Base-by-base conservation (phyloP, 2,113 vertebrate species). In the Nothoprocta pentlandii region DNA sequence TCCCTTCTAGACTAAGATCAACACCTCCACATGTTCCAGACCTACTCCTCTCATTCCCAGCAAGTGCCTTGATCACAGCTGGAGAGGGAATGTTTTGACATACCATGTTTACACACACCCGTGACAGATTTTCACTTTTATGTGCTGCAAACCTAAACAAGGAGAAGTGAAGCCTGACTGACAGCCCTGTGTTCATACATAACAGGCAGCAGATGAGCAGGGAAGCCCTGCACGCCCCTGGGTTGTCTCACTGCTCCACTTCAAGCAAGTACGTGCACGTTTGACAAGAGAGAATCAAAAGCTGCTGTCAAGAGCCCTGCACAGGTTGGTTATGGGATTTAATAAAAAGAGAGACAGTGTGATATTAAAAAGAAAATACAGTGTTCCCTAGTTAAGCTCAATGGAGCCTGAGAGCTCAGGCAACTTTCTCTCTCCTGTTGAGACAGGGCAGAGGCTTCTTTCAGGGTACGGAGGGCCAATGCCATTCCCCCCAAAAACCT, bases 201-300 rank as follows among this genome's bases (percentile, higher is more conserved):
- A 95, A 86, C 53, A 88, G 75, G 66, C 80, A 94, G 80, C 56
- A 94, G 82, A 90, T 14, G 64, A 90, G 81, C 41, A 91, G 58
- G 78, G 63, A 81, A 84, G 34, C 25, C 17, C 69, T 53, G 12
- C 16, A 22, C 32, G 61, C 73, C 77, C 22, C 56, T 58, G 68
- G 83, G 87, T 74, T 61, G 83, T 49, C 64, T 78, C 67, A 39
- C 64, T 83, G 41, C 47, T 90, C 61, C 64, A n/a, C 68, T 95
- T 86, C 21, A n/a, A 90, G 47, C 39, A 88, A 86, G 15, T 62
- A 68, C 39, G 85, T 91, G n/a, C 69, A 26, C 56, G 64, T 61
- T 90, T 85, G 51, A 93, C 85, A 81, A 56, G 8, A 6, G 51
- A 87, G 41, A 92, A 91, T 46, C 92, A 93, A 92, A 80, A 81